Base-by-base conservation (phyloP, 1,140 invertebrate species). In the Drosophila obscura region DNA sequence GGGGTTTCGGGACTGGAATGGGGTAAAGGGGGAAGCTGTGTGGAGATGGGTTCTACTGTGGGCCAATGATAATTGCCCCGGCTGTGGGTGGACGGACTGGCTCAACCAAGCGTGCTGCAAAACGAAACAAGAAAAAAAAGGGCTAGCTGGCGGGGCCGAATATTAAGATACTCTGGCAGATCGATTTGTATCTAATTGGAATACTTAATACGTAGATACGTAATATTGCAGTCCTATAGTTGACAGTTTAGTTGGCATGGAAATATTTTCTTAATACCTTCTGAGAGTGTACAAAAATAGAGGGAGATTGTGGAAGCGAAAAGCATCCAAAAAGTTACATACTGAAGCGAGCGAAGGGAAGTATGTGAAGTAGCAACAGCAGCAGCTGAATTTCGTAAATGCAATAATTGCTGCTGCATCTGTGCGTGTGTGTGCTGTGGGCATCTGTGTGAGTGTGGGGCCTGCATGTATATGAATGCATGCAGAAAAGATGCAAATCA, bases 401-500 rank as follows among this genome's bases (percentile, higher is more conserved):
- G 76, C 82, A 79, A 87, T 88, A 87, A 87, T 87, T 87, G 82
- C 71, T 62, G 55, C 63, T 55, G 31, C 55, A 22, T 11, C n/a
- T 58, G 49, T 26, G 52, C 44, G 35, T 61, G 13, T 48, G 26
- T 49, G 9, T 39, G 24, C 24, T 1, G 4, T 13, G 49, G 28
- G 28, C 24, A 35, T 68, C 31, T n/a, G 24, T 19, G 48, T 19
- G 48, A 53, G 46, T 67, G 52, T 28, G 39, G 46, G 28, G 31
- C 8, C 16, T 44, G 24, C 5, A 46, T 55, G 31, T 64, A 51
- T 52, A 52, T 59, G 64, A 48, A 61, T 76, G 75, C 69, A 83
- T 87, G 68, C 78, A 87, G 59, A 85, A 74, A 85, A 85, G 82
- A 85, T 85, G 82, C 82, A 85, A 85, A 85, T 85, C 82, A 85